Base-by-base conservation (phyloP, 2,888 invertebrate genomes). In the Meganola albula region DNA sequence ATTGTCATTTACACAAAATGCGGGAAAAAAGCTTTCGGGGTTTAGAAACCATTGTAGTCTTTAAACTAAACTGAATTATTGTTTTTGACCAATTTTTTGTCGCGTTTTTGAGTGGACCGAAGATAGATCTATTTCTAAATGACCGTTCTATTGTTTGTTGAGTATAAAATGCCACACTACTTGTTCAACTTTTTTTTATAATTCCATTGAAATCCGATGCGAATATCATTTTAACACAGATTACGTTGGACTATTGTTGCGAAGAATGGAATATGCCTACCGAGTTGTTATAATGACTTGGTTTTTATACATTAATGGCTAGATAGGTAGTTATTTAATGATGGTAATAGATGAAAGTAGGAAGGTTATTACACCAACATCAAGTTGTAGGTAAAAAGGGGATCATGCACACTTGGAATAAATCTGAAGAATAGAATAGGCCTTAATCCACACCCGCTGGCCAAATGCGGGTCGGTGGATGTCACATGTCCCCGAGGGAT, bases 61-160 rank as follows among this genome's bases (percentile, higher is more conserved):
- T 48, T 60, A 67, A 63, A 63, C 57, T 51, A 58, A 58, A 58
- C 62, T 61, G 59, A 74, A 77, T 78, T 73, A 84, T 83, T 83
- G 82, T 83, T 75, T 83, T 74, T 77, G 63, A 59, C 58, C 49
- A 54, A 42, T 49, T 64, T 71, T 16, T 70, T 58, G 45, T 58
- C 53, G 42, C 52, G 39, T 57, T 60, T 53, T 77, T 59, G 41
- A 82, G 77, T 76, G 71, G 62, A 57, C 53, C 58, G 42, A 70
- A 65, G 69, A 69, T 63, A 63, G 59, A 53, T 53, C 44, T 44
- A 58, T 58, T 63, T 62, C 46, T 32, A 61, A 59, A 54, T 62
- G 59, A 56, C 51, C 46, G 47, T 54, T 53, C 41, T 35, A 53
- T 63, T 66, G 62, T 66, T 51, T 48, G 51, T 42, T 40, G 35